A percentile compares a stretch with the other conserved stretches of the same genome.
Evolutionary conservation across 2,888 invertebrate species (phyloP).

Genomic region (Xanthia togata): DNA sequence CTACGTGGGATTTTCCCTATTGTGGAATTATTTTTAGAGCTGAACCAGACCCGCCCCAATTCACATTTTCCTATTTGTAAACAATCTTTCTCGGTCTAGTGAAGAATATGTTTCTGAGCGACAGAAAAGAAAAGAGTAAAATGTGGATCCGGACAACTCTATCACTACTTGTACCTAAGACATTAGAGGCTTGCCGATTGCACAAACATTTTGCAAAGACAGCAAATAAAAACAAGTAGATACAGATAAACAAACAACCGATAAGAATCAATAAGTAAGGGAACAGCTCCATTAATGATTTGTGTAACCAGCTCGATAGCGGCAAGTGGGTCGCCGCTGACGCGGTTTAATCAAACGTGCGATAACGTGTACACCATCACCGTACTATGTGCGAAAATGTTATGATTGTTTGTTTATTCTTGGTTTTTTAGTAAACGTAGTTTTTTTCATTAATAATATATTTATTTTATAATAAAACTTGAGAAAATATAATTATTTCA

Average conservation of each 20-base stretch:
- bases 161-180: background rate
- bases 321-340: constrained; percentile 55
- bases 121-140: background rate
- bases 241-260: constrained; percentile 31
- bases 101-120: background rate
- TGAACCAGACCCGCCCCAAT: background rate
- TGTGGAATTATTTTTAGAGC: constrained; percentile 1
- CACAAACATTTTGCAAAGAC: constrained; percentile 12
- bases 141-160: background rate
- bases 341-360: constrained; percentile 48
- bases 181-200: background rate
- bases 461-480: background rate
- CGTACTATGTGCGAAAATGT: constrained; percentile 8
- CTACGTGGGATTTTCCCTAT: background rate
- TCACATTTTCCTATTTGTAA: constrained; percentile 1
- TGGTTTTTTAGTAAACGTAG: background rate
- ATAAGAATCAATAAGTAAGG: constrained; percentile 42
- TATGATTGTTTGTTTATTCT: background rate
- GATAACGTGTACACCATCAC: constrained; percentile 44
- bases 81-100: background rate
- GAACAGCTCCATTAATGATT: constrained; percentile 44
- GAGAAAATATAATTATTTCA: background rate
- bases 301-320: constrained; percentile 54
- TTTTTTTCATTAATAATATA: fast-evolving
- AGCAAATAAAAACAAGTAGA: constrained; percentile 19